These are phyloP conservation scores for Apostichopus parvimensis DNA, from an alignment of 35 echinoderm and acorn worm genomes.

Conservation along the genomic window DNA sequence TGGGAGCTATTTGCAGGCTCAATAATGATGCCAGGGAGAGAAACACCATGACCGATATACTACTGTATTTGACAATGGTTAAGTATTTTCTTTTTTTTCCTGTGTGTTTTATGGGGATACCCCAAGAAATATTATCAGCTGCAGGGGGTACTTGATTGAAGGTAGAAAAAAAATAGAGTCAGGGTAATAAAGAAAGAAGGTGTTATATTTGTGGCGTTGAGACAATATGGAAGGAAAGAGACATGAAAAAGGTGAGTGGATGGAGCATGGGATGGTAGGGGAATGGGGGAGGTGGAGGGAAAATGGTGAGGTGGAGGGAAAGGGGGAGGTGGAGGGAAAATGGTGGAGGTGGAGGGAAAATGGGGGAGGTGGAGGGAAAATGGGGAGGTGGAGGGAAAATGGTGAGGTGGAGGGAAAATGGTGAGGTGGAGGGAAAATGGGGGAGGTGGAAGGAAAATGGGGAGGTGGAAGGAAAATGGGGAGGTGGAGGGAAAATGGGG, in stretches of 20 bases:
- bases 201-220: not conserved
- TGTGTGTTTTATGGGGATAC: too few relatives aligned
- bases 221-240: not conserved
- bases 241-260: not conserved
- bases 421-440: too few relatives aligned
- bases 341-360: too few relatives aligned
- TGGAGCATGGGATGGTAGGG: not conserved
- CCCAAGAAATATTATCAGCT: too few relatives aligned
- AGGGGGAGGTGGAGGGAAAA: not conserved
- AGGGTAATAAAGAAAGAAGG: not conserved
- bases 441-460: too few relatives aligned
- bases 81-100: too few relatives aligned
- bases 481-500: too few relatives aligned
- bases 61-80: too few relatives aligned
- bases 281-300: not conserved
- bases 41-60: too few relatives aligned
- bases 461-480: too few relatives aligned
- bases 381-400: not conserved
- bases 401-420: not conserved
- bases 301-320: not conserved
- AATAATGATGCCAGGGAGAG: not conserved
- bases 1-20: constrained; percentile 3
- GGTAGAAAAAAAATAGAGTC: not conserved
- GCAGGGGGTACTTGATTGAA: not conserved
- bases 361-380: too few relatives aligned